Evolutionary conservation across 2,797 vertebrate species (phyloP).

Genomic region (Catamblyrhynchus diadema): DNA sequence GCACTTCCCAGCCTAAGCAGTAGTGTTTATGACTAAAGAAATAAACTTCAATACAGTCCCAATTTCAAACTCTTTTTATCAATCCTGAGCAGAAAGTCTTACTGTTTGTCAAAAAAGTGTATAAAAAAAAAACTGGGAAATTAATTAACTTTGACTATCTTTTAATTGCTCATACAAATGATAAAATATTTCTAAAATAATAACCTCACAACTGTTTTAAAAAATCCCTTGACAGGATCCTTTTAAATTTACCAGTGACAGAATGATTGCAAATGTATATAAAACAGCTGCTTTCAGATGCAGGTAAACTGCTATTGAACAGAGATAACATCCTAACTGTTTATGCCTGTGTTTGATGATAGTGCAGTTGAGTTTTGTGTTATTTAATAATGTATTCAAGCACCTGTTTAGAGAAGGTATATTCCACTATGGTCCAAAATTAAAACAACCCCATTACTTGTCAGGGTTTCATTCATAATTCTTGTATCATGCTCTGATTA

Average conservation of each 20-base stretch:
- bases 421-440: conserved; percentile 51
- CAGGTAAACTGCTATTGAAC: conserved; percentile 37
- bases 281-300: conserved; percentile 30
- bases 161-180: neutral
- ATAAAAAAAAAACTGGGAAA: neutral
- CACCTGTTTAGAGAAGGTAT: conserved; percentile 6
- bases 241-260: neutral
- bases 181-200: neutral
- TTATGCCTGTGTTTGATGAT: conserved; percentile 38
- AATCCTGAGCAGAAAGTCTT: neutral
- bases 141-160: neutral
- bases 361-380: conserved; percentile 44
- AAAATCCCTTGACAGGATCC: neutral
- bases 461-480: conserved; percentile 2
- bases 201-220: neutral
- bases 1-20: neutral
- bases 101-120: neutral
- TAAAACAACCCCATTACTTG: conserved; percentile 47
- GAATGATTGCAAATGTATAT: conserved; percentile 1
- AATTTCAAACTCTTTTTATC: neutral
- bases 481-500: conserved; percentile 18
- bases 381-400: conserved; percentile 66
- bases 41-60: neutral
- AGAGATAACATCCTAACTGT: conserved; percentile 24
- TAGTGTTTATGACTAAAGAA: neutral